Conservation (phyloP, 2,888 invertebrate species). For the Gordius sp. region DNA sequence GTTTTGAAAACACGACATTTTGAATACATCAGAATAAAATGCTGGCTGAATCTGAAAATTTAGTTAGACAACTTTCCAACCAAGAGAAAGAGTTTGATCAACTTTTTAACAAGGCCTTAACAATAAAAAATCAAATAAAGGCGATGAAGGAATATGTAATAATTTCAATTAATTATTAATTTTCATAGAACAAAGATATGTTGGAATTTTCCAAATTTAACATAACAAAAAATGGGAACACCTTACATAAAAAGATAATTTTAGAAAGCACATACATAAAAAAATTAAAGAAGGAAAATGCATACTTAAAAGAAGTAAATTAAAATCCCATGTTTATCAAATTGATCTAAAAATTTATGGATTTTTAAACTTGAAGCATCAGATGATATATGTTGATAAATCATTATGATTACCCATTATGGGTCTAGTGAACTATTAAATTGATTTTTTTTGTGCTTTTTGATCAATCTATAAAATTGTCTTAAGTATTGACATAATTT, state of each 20-base stretch:
- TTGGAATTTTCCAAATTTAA: conserved; percentile 2
- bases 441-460: too few species aligned
- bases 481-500: too few species aligned
- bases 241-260: not conserved
- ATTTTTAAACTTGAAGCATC: too few species aligned
- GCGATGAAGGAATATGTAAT: conserved; percentile 8
- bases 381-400: too few species aligned
- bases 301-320: not conserved
- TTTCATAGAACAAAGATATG: conserved; percentile 2
- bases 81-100: conserved; percentile 12
- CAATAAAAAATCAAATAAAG: not conserved
- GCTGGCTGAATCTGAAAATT: not conserved
- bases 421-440: too few species aligned
- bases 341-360: not conserved
- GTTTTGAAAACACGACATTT: too few species aligned
- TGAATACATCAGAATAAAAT: too few species aligned
- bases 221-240: not conserved
- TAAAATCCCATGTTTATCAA: not conserved
- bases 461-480: too few species aligned
- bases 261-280: conserved; percentile 1
- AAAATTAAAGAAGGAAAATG: conserved; percentile 10
- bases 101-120: not conserved
- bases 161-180: not conserved
- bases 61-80: not conserved
- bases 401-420: too few species aligned